A percentile compares a stretch with the other conserved stretches of the same genome.
Conservation (phyloP, 1,140 invertebrate genomes). For the Orchestia grillus region DNA sequence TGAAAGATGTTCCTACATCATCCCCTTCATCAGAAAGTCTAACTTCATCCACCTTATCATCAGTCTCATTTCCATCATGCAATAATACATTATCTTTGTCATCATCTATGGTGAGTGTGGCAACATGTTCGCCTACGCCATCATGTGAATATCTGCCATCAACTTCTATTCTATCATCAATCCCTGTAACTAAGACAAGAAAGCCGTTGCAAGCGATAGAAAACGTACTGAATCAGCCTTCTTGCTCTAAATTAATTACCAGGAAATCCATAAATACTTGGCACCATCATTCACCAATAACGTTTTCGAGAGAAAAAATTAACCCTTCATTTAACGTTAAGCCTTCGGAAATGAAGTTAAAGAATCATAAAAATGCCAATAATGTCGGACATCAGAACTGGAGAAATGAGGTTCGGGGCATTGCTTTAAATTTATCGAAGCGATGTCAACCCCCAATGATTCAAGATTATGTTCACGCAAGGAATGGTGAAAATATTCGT, state of each 20-base stretch:
- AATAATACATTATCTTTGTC: neutral
- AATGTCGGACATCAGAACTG: neutral
- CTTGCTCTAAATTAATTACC: neutral
- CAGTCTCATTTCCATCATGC: neutral
- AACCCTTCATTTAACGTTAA: neutral
- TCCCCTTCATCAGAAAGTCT: neutral
- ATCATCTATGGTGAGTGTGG: too few species aligned
- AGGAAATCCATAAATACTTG: neutral
- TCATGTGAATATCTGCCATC: neutral
- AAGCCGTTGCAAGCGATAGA: conserved; percentile 8
- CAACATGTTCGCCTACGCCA: neutral
- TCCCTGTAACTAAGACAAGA: neutral
- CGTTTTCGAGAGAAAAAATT: neutral
- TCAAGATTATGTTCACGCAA: neutral
- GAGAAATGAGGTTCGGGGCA: neutral
- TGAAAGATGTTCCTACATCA: neutral
- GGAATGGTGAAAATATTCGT: neutral
- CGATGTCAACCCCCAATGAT: neutral
- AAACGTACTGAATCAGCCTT: neutral
- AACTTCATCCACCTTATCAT: neutral
- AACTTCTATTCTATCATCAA: neutral
- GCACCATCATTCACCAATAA: neutral
- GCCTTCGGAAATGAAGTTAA: neutral
- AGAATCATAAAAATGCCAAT: neutral
- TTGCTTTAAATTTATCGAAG: neutral